Conservation (phyloP, 92 coral and sea anemone genomes). For the Parazoanthus atlanticus region DNA sequence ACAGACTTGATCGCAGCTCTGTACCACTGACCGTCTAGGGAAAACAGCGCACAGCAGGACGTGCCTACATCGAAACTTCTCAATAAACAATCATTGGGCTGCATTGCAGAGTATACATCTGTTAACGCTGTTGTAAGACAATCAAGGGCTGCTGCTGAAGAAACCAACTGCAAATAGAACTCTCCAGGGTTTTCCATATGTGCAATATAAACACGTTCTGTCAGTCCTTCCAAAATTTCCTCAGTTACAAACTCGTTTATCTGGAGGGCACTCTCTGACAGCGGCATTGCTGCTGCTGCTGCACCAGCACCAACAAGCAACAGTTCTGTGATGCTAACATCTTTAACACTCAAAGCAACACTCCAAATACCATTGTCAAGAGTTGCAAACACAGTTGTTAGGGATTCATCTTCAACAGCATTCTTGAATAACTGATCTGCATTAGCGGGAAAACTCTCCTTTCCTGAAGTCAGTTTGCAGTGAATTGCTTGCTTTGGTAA, state of each 20-base stretch:
- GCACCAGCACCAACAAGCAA: slow-evolving; percentile 27
- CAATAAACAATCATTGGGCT: slow-evolving; percentile 18
- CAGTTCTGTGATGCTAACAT: slow-evolving; percentile 3
- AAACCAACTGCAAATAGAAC: slow-evolving; percentile 71
- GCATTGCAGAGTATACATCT: slow-evolving; percentile 28
- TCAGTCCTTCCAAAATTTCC: slow-evolving; percentile 42
- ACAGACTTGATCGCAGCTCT: slow-evolving; percentile 66
- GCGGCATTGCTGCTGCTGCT: slow-evolving; percentile 23
- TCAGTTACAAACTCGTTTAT: slow-evolving; percentile 24
- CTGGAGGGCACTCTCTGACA: not conserved
- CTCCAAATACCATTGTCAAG: slow-evolving; percentile 47
- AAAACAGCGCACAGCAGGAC: slow-evolving; percentile 63
- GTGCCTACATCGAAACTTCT: slow-evolving; percentile 45
- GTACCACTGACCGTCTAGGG: slow-evolving; percentile 82
- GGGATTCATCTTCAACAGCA: slow-evolving; percentile 54
- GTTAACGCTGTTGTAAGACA: slow-evolving; percentile 23
- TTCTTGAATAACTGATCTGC: slow-evolving; percentile 61
- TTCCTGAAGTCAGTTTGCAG: slow-evolving; percentile 60
- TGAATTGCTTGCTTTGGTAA: slow-evolving; percentile 76
- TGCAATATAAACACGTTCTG: slow-evolving; percentile 65
- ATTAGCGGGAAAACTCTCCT: slow-evolving; percentile 12
- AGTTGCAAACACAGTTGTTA: slow-evolving; percentile 68
- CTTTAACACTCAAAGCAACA: slow-evolving; percentile 35
- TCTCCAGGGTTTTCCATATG: slow-evolving; percentile 73
- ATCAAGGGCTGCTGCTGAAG: slow-evolving; percentile 46